A percentile compares a stretch with the other conserved stretches of the same genome.
These are phyloP conservation scores for Podabrus alpinus DNA, from an alignment of 2,888 invertebrate species.

Conservation along the genomic window DNA sequence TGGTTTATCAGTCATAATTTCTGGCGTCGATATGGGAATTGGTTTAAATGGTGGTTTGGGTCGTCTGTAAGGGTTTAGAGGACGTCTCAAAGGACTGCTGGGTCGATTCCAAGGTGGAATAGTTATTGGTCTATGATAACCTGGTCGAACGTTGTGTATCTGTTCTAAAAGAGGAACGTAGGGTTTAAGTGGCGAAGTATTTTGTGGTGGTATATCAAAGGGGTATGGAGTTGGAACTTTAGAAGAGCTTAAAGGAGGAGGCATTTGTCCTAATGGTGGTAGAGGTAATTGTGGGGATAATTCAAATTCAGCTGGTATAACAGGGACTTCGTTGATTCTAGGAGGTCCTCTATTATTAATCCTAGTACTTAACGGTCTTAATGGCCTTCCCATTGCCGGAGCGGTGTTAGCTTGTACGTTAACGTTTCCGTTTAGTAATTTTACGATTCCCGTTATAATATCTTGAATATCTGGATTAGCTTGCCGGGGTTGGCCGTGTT, in stretches of 20 bases:
- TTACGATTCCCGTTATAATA: conserved; percentile 87
- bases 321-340: conserved; percentile 77
- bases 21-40: conserved; percentile 53
- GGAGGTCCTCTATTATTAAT: conserved; percentile 92
- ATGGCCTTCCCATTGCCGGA: conserved; percentile 59
- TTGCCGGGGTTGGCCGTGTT: conserved; percentile 56
- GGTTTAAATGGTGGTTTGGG: conserved; percentile 69
- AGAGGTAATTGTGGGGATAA: conserved; percentile 57
- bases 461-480: conserved; percentile 83
- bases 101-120: conserved; percentile 71
- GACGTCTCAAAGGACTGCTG: conserved; percentile 53
- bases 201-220: conserved; percentile 71
- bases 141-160: conserved; percentile 57
- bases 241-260: conserved; percentile 58
- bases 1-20: conserved; percentile 50
- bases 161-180: conserved; percentile 74
- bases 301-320: conserved; percentile 71
- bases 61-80: conserved; percentile 59
- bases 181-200: conserved; percentile 61
- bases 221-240: conserved; percentile 73
- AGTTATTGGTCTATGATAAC: conserved; percentile 57
- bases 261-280: conserved; percentile 55
- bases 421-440: conserved; percentile 85
- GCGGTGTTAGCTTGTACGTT: conserved; percentile 81
- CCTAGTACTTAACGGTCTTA: conserved; percentile 72